Evolutionary conservation across 2,113 vertebrate genomes (phyloP).

Genomic region (Pholis gunnellus): DNA sequence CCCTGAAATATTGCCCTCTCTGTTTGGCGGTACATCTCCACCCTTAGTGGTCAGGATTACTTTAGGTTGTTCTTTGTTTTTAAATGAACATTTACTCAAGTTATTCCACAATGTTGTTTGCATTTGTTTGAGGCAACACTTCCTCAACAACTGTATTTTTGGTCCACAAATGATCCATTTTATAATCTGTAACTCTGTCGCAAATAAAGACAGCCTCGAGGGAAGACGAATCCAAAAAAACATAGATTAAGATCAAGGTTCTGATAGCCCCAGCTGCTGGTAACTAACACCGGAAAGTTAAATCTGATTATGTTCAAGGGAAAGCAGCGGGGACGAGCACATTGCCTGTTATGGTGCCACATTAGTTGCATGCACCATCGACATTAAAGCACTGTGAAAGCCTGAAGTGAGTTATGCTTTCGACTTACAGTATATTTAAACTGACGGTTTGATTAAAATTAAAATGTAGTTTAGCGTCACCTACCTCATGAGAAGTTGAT

Average conservation of each 20-base stretch:
- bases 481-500: neutral
- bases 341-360: neutral
- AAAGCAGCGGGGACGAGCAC: neutral
- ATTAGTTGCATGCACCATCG: neutral
- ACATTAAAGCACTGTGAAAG: neutral
- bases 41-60: neutral
- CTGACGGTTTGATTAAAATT: neutral
- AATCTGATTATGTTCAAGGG: neutral
- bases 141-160: neutral
- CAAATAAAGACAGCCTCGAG: neutral
- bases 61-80: neutral
- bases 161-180: neutral
- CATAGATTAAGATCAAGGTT: neutral
- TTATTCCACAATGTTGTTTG: constrained; percentile 12
- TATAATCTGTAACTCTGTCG: neutral
- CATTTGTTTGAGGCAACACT: neutral
- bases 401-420: neutral
- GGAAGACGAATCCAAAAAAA: neutral
- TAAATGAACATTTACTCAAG: neutral
- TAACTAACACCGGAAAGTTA: neutral
- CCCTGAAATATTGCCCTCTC: neutral
- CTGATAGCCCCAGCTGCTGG: neutral
- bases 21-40: constrained; percentile 20
- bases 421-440: neutral
- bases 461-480: neutral